Evolutionary conservation across 1,140 invertebrate genomes (phyloP), one percentile per base, ranked within the genome.

Genomic region (Maconellicoccus hirsutus): DNA sequence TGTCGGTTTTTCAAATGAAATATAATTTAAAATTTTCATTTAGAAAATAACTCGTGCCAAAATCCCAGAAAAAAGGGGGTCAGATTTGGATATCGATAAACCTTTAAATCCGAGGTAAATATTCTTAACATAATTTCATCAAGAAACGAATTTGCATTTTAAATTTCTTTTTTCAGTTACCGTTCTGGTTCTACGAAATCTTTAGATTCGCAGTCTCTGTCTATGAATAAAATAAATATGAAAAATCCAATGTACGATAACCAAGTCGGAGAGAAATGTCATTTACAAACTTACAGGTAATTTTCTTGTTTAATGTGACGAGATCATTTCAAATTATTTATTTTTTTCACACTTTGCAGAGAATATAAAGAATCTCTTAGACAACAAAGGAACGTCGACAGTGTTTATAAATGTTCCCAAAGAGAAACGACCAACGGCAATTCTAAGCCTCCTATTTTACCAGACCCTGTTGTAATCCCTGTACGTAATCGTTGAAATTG

Each of bases 281-380:
- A 66, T 25, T 16, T 66, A 4, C 61, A 66, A 66, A 66, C 61
- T 25, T 66, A 66, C 61, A 23, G 61, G 61, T 66, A 66, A 52
- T 52, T 19, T 52, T 33, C 12, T 33, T 33, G 29, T 33, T n/a
- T 33, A 33, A 33, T 33, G 3, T 33, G n/a, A n/a, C n/a, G n/a
- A n/a, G n/a, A n/a, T 33, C 12, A 12, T 33, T 33, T 33, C 29
- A 3, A 33, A 70, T 29, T 19, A 70, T 70, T 6, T 70, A 6
- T 8, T 70, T 23, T 29, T 27, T 70, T 16, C 25, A 23, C 69
- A 70, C 26, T 27, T 29, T 7, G 26, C 78, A 86, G 90, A 81
- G 90, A 93, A 82, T 93, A 92, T 81, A 92, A 92, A 82, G 91
- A 93, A 83, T 89, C 91, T 59, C 79, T 92, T 78, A 87, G 87